Evolutionary conservation across 2,888 invertebrate genomes (phyloP).

Genomic region (Eupithecia subfuscata): DNA sequence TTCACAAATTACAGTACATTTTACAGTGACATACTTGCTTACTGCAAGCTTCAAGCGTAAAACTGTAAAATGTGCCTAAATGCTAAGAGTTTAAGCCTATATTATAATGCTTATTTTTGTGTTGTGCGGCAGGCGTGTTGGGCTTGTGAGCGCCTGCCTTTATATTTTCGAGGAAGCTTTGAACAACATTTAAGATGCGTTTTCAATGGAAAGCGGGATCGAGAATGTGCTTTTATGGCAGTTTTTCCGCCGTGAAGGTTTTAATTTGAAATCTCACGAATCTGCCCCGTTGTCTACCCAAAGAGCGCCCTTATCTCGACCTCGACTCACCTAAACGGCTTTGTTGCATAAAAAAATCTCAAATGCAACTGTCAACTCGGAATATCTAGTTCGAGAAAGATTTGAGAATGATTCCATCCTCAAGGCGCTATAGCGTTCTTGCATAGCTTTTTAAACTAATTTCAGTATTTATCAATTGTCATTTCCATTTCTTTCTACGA

Average conservation of each 20-base stretch:
- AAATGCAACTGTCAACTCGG: not conserved
- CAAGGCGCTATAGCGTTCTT: not conserved
- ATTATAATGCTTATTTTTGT: not conserved
- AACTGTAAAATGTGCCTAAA: not conserved
- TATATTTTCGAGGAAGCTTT: not conserved
- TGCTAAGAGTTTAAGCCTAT: not conserved
- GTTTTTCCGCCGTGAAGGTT: not conserved
- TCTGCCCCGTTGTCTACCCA: not conserved
- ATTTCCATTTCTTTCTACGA: slow-evolving; percentile 57
- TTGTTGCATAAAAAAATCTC: not conserved
- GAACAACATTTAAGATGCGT: not conserved
- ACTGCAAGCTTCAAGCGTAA: not conserved
- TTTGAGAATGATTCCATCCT: not conserved
- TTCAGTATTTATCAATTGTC: slow-evolving; percentile 46
- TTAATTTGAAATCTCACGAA: not conserved
- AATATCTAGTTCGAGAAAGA: not conserved
- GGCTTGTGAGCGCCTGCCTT: not conserved
- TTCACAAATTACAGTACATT: no score
- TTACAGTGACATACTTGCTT: no score
- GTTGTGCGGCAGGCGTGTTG: not conserved
- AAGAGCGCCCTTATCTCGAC: not conserved
- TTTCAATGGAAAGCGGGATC: not conserved
- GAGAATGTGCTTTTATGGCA: not conserved
- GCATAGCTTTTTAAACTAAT: not conserved
- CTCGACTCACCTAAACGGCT: not conserved